Evolutionary conservation across 2,113 vertebrate species (phyloP), one percentile per base, ranked within the genome.

Genomic region (Megaceryle maxima): DNA sequence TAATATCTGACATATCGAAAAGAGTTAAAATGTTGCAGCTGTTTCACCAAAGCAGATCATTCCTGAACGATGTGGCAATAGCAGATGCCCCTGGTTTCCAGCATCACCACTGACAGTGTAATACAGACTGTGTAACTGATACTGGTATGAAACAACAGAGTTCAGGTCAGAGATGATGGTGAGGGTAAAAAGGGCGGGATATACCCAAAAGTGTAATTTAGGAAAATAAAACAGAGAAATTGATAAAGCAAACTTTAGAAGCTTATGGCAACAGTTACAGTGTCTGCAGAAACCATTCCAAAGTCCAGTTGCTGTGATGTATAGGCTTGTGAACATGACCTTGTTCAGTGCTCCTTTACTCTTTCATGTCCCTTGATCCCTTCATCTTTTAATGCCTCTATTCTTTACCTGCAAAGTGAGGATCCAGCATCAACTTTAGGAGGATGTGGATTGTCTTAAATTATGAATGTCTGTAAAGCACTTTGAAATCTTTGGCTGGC

Each of bases 401-500:
- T 83, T 96, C 83, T 75, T 75, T 50, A 43, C 43, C 68, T 92
- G 59, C 70, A 59, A 89, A 91, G 51, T 10, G 16, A 77, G 59
- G 90, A 81, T 51, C 78, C 43, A 44, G 46, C 48, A 19, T 94
- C 13, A 29, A 80, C 44, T 92, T 74, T 57, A 90, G 68, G 46
- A 74, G 56, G 87, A 90, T 70, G 59, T 88, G 63, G 50, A n/a
- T 88, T 83, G 86, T 55, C 43, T 83, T 93, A 88, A 94, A 81
- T 88, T 83, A 88, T 86, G 68, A 67, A 94, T 83, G 87, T 87
- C 78, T 59, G 48, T 67, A 81, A 87, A 96, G 76, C 90, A 81
- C 81, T 95, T 91, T 63, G 82, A 81, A 88, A 44, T 83, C 64
- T 75, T 59, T 48, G 55, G 16, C 18, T 60, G 75, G 46, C 74